phyloP scores from a whole-genome alignment of 2,888 invertebrate species.

The Lithosia quadra region DNA sequence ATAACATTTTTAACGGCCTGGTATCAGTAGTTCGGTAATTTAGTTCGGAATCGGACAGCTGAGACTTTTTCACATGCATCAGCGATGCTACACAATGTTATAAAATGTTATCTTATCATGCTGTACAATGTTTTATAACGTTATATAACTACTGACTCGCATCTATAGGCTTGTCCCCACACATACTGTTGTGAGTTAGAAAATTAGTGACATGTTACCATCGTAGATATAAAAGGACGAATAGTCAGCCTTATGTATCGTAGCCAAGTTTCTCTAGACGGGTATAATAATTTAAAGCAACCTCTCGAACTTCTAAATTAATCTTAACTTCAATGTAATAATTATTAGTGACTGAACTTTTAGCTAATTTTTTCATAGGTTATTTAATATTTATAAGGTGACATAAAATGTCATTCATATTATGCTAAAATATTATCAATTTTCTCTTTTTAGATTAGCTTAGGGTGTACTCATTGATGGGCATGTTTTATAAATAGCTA shows the following conservation, averaged over 20 bases:
- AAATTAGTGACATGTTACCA: background rate
- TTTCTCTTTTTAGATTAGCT: constrained; percentile 22
- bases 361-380: constrained; percentile 14
- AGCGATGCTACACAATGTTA: no score
- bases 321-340: constrained; percentile 6
- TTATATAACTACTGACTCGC: no score
- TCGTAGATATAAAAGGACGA: background rate
- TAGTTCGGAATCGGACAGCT: no score
- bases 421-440: constrained; percentile 25
- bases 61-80: no score
- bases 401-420: constrained; percentile 23
- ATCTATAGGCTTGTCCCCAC: background rate
- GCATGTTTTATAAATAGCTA: background rate
- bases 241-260: background rate
- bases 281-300: background rate
- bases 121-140: no score
- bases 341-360: constrained; percentile 4
- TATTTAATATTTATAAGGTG: background rate
- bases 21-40: no score
- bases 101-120: no score
- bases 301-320: background rate
- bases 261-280: background rate
- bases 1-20: no score
- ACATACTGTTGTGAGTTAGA: background rate
- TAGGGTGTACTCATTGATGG: constrained; percentile 2